Base-by-base conservation (phyloP, 2,113 vertebrate genomes). In the Monopterus albus region DNA sequence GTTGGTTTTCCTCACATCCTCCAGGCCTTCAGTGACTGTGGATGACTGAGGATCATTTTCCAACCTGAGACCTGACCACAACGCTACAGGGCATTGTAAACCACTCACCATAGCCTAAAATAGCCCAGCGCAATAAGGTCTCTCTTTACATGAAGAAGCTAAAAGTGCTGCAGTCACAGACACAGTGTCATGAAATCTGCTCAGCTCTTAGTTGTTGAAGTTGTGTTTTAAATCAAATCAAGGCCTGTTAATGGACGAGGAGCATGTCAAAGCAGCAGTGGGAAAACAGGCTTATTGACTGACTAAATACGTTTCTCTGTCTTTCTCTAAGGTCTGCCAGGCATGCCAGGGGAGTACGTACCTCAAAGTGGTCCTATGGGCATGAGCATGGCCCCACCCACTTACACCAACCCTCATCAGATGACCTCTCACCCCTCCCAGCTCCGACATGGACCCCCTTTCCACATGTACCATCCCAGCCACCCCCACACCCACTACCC, bases 321-420 rank as follows among this genome's bases (percentile, higher is more conserved):
- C 58, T 80, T 89, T 83, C 59, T 58, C 67, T 92, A 94, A 99
- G 97, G 96, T 98, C 94, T 97, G 93, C 95, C 96, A 95, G 96
- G 95, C 95, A 94, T 96, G 95, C 94, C 96, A 91, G 96, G 95
- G 95, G 97, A 96, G 92, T 97, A 93, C 86, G 93, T 96, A 94
- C 96, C 96, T 97, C 97, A 99, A 96, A 95, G 95, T 92, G 96
- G 96, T 96, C 97, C 96, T 94, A 93, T 97, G 97, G 96, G 96
- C 95, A 97, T 99, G 95, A 96, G 95, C 96, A 97, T 98, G 97
- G 95, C 96, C 93, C 96, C 95, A 87, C 92, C 94, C 88, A 95
- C 94, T 90, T 96, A 94, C 93, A 93, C 92, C 94, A 94, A 94
- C 94, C 92, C 95, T 92, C 96, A 95, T 92, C 96, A 94, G 94